These are phyloP conservation scores for Ceryle rudis DNA, from an alignment of 2,797 vertebrate species.

Conservation along the genomic window DNA sequence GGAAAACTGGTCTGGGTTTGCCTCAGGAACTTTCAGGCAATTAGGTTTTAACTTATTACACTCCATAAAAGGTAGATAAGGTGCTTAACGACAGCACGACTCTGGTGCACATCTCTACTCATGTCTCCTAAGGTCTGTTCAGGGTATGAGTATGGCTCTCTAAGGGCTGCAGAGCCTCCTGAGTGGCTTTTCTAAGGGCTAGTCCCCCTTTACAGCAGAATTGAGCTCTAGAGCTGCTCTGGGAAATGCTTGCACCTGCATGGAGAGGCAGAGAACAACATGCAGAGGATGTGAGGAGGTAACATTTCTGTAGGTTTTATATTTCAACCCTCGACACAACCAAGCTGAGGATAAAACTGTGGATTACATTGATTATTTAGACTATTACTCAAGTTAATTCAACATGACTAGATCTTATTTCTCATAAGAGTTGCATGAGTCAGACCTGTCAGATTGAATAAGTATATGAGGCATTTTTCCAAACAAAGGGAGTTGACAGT, in stretches of 20 bases:
- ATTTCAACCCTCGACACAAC: not conserved
- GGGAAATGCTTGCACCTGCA: not conserved
- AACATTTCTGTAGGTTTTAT: not conserved
- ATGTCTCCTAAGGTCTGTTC: not conserved
- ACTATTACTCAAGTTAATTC: not conserved
- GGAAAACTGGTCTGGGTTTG: not conserved
- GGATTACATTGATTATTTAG: not conserved
- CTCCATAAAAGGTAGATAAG: not conserved
- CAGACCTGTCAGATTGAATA: not conserved
- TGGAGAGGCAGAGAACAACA: not conserved
- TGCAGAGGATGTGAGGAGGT: not conserved
- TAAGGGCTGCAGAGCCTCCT: not conserved
- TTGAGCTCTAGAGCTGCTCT: not conserved
- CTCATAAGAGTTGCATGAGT: not conserved
- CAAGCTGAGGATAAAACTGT: not conserved
- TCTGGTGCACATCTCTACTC: not conserved
- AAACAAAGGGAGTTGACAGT: not conserved
- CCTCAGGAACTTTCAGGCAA: not conserved
- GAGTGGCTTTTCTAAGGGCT: not conserved
- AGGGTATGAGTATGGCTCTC: fast-evolving
- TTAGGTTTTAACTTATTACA: fast-evolving
- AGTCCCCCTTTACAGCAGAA: not conserved
- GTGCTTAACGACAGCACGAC: not conserved
- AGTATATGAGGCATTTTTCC: not conserved
- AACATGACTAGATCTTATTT: not conserved